Evolutionary conservation across 2,797 vertebrate species (phyloP).

Genomic region (Meriones psammophilus): DNA sequence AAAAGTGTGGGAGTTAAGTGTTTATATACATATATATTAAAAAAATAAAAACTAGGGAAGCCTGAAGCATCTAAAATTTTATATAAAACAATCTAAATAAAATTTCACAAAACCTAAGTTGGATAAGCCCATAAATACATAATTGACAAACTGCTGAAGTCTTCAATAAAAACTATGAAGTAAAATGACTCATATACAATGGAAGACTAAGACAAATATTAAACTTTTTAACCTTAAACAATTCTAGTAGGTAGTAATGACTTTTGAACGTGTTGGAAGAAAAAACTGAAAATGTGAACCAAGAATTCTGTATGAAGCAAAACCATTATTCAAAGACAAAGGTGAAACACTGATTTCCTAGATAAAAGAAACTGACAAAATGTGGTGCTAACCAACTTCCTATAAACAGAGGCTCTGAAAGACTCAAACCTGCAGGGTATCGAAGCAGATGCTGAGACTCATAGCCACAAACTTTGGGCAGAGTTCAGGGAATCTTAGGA

Average conservation of each 20-base stretch:
- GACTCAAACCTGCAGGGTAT: no score
- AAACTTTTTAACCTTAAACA: background rate
- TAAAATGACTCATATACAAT: background rate
- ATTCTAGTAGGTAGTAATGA: background rate
- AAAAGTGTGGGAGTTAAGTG: background rate
- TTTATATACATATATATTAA: background rate
- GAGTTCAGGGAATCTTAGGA: no score
- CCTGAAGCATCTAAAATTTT: background rate
- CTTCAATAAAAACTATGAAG: background rate
- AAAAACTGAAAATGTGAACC: background rate
- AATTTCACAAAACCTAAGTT: background rate
- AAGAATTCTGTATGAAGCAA: background rate
- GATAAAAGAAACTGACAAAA: background rate
- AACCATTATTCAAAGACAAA: background rate
- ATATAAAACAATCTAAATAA: background rate
- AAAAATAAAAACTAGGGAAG: background rate
- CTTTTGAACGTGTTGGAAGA: background rate
- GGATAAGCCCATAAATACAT: background rate
- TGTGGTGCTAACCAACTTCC: background rate
- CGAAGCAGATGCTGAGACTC: no score
- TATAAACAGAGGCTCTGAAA: background rate
- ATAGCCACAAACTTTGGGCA: no score
- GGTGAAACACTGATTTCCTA: background rate
- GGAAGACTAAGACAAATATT: background rate
- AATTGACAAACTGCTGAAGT: background rate